Percentiles rank a stretch among this genome's conserved stretches.
Evolutionary conservation across 1,140 invertebrate genomes (phyloP).

Genomic region (Drosophila takahashii): DNA sequence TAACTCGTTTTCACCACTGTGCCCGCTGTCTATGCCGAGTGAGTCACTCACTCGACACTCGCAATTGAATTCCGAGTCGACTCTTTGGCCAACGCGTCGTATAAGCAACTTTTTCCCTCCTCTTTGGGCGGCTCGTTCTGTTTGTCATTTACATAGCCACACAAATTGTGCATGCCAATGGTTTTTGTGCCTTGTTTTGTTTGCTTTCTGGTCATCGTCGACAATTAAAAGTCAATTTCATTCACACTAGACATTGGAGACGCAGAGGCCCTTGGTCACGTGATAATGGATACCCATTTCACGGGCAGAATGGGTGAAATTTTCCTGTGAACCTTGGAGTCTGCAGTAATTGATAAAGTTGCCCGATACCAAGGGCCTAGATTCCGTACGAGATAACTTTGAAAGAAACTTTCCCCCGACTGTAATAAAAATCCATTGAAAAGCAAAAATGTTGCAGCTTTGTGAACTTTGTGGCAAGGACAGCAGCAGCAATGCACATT

Average conservation of each 20-base stretch:
- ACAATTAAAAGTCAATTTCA: conserved; percentile 79
- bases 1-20: conserved; percentile 43
- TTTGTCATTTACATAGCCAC: conserved; percentile 63
- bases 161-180: conserved; percentile 67
- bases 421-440: conserved; percentile 4
- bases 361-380: conserved; percentile 16
- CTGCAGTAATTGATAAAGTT: conserved; percentile 24
- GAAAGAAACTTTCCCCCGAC: conserved; percentile 12
- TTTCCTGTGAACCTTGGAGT: conserved; percentile 9
- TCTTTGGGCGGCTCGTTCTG: conserved; percentile 26
- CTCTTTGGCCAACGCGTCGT: conserved; percentile 68
- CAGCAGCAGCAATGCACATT: conserved; percentile 25
- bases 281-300: conserved; percentile 31
- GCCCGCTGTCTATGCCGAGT: conserved; percentile 19
- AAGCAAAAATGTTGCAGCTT: conserved; percentile 24
- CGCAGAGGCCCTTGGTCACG: conserved; percentile 34
- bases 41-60: conserved; percentile 56
- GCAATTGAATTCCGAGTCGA: conserved; percentile 18
- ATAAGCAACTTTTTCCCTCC: conserved; percentile 13
- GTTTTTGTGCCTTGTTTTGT: conserved; percentile 34
- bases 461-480: conserved; percentile 40
- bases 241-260: conserved; percentile 52
- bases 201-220: conserved; percentile 44
- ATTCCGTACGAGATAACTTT: conserved; percentile 32
- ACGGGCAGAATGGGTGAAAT: neutral